Evolutionary conservation across 1,140 invertebrate species (phyloP).

Genomic region (Drosophila paulistorum): DNA sequence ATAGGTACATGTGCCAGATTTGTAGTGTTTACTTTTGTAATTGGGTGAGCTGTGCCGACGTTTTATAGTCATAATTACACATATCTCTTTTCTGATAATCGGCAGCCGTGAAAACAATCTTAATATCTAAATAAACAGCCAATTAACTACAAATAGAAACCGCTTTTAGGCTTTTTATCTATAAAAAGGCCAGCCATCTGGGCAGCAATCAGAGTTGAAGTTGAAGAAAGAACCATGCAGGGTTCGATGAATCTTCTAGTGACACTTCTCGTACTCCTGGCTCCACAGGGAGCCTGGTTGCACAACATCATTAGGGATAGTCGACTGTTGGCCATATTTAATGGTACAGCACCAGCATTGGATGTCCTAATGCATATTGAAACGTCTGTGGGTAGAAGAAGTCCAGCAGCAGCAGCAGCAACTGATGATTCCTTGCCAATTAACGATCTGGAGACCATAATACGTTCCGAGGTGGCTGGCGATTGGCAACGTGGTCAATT

Average conservation of each 20-base stretch:
- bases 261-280: slow-evolving; percentile 30
- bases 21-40: slow-evolving; percentile 40
- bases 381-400: neutral
- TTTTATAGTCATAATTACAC: slow-evolving; percentile 50
- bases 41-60: slow-evolving; percentile 19
- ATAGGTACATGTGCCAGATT: neutral
- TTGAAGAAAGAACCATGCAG: slow-evolving; percentile 21
- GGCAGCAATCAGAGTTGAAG: slow-evolving; percentile 17
- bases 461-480: slow-evolving; percentile 58
- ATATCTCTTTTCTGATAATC: slow-evolving; percentile 36
- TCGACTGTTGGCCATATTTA: slow-evolving; percentile 33
- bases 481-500: slow-evolving; percentile 54
- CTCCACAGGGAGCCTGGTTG: neutral
- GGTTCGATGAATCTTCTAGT: slow-evolving; percentile 5
- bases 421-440: neutral
- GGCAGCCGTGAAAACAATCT: slow-evolving; percentile 32
- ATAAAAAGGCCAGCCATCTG: slow-evolving; percentile 24
- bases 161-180: slow-evolving; percentile 35
- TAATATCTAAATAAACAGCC: slow-evolving; percentile 55
- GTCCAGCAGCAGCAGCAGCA: neutral
- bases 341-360: slow-evolving; percentile 30
- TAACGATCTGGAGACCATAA: slow-evolving; percentile 40
- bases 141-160: slow-evolving; percentile 61
- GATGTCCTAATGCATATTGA: slow-evolving; percentile 57
- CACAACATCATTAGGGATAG: slow-evolving; percentile 6